Base-by-base conservation (phyloP, 2,797 vertebrate species). In the Falco biarmicus region DNA sequence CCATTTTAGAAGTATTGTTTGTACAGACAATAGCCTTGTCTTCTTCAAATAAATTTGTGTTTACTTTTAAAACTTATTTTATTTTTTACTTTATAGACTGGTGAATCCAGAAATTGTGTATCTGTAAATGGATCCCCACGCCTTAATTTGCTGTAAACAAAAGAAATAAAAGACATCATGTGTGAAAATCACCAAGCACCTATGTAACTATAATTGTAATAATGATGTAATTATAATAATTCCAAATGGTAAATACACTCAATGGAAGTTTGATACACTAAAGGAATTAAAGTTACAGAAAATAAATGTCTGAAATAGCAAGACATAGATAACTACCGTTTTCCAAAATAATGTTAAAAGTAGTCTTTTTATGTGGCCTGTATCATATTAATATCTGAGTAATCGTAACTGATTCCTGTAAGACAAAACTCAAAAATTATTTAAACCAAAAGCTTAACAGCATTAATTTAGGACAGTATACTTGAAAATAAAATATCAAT, bases 41-140 rank as follows among this genome's bases (percentile, higher is more conserved):
- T 48, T 92, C 81, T 78, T 97, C 91, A 97, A 77, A 76, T 65
- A 48, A 80, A 71, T 94, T 92, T 97, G 74, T 91, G 60, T 96
- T 97, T 97, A 84, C 92, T 97, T 93, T 97, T 97, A 93, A 97
- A 97, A 63, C 41, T 91, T 95, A 20, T 69, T 88, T 87, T 97
- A 15, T 78, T 90, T 95, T 96, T 96, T 4, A 93, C 87, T 97
- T 98, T 99, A 92, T 98, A 98, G 95, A 99, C 65, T 9, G 99
- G 98, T 15, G 98, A 99, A 82, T 95, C 31, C 86, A 99, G 98
- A 96, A 99, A 99, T 54, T 98, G 93, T 59, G 98, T 66, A 87
- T 99, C 99, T 79, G 99, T 99, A 95, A 98, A 98, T 43, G 81
- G 98, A 96, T 99, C 99, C 32, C 99, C 99, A 41, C 98, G 98